These are phyloP conservation scores for Symphodus melops DNA, from an alignment of 2,113 vertebrate genomes.

Conservation along the genomic window DNA sequence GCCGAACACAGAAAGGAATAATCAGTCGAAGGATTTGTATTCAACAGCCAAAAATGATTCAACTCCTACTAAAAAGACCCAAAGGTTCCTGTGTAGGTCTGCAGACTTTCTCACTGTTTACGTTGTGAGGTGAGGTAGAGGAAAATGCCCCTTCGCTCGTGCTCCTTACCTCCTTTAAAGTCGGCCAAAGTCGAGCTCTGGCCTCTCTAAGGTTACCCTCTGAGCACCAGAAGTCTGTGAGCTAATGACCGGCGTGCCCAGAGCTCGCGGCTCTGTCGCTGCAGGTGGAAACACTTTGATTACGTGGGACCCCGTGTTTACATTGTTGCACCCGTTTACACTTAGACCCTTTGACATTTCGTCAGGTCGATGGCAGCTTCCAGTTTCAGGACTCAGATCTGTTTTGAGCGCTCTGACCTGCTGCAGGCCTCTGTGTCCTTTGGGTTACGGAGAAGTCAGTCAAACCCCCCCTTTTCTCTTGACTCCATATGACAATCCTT, in stretches of 20 bases:
- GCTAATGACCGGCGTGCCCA: conserved; percentile 60
- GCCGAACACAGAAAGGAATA: background rate
- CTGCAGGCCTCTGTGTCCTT: conserved; percentile 30
- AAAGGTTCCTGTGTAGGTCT: conserved; percentile 39
- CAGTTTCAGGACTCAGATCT: conserved; percentile 60
- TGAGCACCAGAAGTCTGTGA: conserved; percentile 64
- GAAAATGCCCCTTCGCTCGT: conserved; percentile 51
- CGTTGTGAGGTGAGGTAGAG: conserved; percentile 59
- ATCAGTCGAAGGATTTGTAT: background rate
- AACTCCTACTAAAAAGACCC: background rate
- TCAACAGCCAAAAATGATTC: background rate
- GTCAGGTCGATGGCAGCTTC: conserved; percentile 53
- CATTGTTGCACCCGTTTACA: conserved; percentile 58
- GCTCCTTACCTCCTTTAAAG: conserved; percentile 37
- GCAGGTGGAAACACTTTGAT: conserved; percentile 81
- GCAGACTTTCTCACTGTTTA: conserved; percentile 61
- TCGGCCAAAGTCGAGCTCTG: conserved; percentile 30
- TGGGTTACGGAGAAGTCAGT: conserved; percentile 39
- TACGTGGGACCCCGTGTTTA: conserved; percentile 69
- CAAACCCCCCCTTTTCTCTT: background rate
- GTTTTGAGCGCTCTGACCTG: conserved; percentile 60
- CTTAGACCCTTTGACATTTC: conserved; percentile 69
- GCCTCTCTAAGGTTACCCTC: conserved; percentile 67
- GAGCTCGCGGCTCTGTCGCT: conserved; percentile 75
- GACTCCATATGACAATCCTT: conserved; percentile 8